These are phyloP conservation scores for Taphrorychus bicolor DNA, from an alignment of 2,888 invertebrate genomes.

Conservation along the genomic window DNA sequence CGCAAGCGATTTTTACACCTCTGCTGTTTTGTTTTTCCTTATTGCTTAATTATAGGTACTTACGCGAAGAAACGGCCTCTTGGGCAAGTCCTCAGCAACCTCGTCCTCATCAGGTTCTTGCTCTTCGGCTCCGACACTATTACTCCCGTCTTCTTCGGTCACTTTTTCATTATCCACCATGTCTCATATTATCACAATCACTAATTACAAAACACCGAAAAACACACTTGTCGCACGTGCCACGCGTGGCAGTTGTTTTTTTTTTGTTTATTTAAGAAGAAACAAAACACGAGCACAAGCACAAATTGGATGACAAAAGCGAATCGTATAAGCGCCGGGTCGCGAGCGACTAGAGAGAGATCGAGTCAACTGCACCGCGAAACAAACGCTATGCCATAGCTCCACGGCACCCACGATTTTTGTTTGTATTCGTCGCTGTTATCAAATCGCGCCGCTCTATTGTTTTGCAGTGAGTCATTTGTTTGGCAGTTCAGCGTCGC, in stretches of 20 bases:
- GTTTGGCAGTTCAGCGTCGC: conserved; percentile 9
- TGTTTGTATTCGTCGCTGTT: conserved; percentile 18
- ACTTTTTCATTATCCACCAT: conserved; percentile 23
- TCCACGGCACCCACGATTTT: conserved; percentile 29
- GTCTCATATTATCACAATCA: conserved; percentile 16
- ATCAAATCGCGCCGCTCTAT: conserved; percentile 12
- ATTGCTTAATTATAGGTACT: neutral
- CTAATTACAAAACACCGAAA: too few species aligned
- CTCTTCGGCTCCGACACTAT: neutral
- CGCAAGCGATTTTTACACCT: neutral
- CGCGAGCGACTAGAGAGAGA: conserved; percentile 9
- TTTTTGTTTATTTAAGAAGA: conserved; percentile 1
- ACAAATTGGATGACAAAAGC: conserved; percentile 25
- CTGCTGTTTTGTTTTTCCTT: neutral
- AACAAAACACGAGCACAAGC: neutral
- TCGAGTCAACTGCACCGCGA: conserved; percentile 8
- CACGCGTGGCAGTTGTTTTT: neutral
- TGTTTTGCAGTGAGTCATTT: conserved; percentile 24
- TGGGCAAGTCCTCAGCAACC: conserved; percentile 42
- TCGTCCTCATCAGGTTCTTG: conserved; percentile 22
- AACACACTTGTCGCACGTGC: neutral
- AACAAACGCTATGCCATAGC: conserved; percentile 6
- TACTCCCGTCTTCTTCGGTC: neutral
- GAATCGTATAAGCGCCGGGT: conserved; percentile 21
- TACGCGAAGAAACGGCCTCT: conserved; percentile 47